Evolutionary conservation across 1,140 invertebrate genomes (phyloP), one percentile per base, ranked within the genome.

Genomic region (Campoletis sonorensis): DNA sequence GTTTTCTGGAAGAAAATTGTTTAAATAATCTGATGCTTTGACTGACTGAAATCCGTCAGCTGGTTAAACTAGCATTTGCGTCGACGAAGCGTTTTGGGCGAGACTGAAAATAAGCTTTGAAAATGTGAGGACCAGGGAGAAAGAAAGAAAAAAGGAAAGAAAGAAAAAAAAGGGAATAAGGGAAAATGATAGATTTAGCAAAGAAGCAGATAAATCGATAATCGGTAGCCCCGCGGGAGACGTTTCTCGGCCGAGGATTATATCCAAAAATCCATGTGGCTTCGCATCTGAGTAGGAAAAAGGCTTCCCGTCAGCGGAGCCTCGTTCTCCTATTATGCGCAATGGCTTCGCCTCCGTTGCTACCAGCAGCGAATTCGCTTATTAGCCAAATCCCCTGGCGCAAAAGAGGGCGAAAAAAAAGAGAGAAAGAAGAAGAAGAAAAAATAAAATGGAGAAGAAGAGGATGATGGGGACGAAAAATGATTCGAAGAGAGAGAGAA

Each of bases 331-430:
- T 64, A 64, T 64, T 64, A 23, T 64, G 45, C 61, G 61, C 76
- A 51, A 67, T 54, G 80, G 71, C 72, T 67, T 76, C 37, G 67
- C 61, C 40, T 45, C 30, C 37, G 67, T 45, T 79, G 64, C 73
- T 81, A 70, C 72, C 72, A 67, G 58, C 72, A 67, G 40, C 79
- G 49, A 27, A 54, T 79, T 61, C 83, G 84, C 88, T 90, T 90
- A 88, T 90, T 89, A 89, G 89, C 83, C 75, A 88, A 88, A 87
- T 88, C 85, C 81, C 86, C 82, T 71, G 78, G 83, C 75, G 85
- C 77, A 58, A 54, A 77, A 77, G 84, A 87, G 84, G 78, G 51
- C 75, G 70, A 37, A 51, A 67, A 51, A 64, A 70, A 70, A 37
- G 16, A 79, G 49, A 71, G 33, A 4, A 40, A 77, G 37, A 37